These are phyloP conservation scores for Marisa cornuarietis DNA, from an alignment of 1,140 invertebrate genomes.

Conservation along the genomic window DNA sequence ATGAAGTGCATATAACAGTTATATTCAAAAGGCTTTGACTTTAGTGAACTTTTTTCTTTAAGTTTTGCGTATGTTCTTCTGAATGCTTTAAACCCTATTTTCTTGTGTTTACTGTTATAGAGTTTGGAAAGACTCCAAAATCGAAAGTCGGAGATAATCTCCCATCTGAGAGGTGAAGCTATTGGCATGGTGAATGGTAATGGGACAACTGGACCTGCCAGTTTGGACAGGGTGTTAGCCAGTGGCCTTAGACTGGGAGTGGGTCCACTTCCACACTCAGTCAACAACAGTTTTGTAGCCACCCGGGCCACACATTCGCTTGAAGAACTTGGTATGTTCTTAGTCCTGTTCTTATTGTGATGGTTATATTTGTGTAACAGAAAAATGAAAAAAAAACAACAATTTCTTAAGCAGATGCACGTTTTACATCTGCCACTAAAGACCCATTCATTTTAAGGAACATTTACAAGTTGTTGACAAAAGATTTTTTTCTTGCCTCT, in stretches of 20 bases:
- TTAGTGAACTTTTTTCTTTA: no score
- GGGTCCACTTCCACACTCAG: slow-evolving; percentile 15
- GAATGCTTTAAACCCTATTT: neutral
- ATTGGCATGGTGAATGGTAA: neutral
- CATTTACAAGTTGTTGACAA: no score
- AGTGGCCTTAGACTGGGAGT: neutral
- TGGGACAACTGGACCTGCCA: neutral
- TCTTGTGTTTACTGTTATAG: slow-evolving; percentile 15
- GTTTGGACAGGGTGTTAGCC: slow-evolving; percentile 19
- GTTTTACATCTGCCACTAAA: no score
- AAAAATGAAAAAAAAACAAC: no score
- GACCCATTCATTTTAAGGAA: no score
- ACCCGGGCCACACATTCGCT: slow-evolving; percentile 29
- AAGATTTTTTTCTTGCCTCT: no score
- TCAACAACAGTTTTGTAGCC: slow-evolving; percentile 32
- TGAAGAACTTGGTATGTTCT: slow-evolving; percentile 27
- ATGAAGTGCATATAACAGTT: no score
- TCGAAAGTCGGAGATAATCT: slow-evolving; percentile 75
- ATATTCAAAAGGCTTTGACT: no score
- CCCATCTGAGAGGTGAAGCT: slow-evolving; percentile 67
- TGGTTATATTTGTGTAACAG: no score
- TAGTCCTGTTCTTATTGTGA: neutral
- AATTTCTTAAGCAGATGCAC: no score
- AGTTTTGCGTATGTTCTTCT: no score
- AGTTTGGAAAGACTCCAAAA: slow-evolving; percentile 72